A percentile compares a stretch with the other conserved stretches of the same genome.
phyloP scores from a whole-genome alignment of 2,888 invertebrate genomes.

The Glaucopsyche alexis region DNA sequence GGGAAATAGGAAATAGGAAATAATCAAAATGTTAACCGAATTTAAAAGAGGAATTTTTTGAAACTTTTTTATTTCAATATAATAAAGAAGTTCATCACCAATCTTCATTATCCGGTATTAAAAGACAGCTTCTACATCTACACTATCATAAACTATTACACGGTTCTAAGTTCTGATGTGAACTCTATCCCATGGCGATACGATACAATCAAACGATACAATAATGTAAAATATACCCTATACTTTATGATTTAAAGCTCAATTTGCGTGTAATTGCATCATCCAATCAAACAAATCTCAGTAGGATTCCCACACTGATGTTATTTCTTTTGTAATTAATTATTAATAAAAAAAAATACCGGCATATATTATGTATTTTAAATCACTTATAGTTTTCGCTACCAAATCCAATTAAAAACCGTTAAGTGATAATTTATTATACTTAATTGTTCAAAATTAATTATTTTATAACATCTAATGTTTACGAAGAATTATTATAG shows the following conservation, averaged over 20 bases:
- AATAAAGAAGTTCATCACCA: not conserved
- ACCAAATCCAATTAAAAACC: not conserved
- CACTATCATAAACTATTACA: not conserved
- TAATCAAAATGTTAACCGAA: no score
- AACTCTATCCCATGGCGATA: not conserved
- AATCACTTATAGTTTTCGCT: not conserved
- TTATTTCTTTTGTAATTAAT: not conserved
- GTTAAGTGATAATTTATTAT: no score
- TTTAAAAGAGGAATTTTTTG: no score
- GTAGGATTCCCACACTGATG: conserved; percentile 14
- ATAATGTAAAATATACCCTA: not conserved
- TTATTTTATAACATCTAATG: not conserved
- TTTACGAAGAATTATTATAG: not conserved
- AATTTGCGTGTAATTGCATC: not conserved
- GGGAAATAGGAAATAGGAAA: no score
- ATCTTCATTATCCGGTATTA: not conserved
- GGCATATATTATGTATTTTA: not conserved
- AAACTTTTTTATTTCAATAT: no score
- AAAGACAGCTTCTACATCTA: not conserved
- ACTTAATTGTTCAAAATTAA: not conserved
- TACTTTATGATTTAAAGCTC: not conserved
- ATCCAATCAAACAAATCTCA: not conserved
- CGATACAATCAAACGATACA: not conserved
- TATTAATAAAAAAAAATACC: not conserved
- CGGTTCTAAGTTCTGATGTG: not conserved